Base-by-base conservation (phyloP, 1,140 invertebrate genomes). In the Ooceraea biroi region DNA sequence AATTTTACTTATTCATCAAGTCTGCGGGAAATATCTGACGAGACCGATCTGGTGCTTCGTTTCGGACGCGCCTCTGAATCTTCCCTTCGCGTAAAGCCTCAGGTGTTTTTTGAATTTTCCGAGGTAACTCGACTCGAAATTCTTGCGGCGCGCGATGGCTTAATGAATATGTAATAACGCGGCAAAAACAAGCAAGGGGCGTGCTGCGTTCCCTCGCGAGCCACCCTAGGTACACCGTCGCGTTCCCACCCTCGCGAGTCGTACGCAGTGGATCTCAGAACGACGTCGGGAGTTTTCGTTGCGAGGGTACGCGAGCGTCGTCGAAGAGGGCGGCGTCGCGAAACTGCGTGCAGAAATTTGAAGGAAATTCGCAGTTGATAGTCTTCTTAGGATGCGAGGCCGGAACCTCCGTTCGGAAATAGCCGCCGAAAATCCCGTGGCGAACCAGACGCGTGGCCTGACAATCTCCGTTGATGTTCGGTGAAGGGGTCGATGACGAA, bases 381-480 rank as follows among this genome's bases (percentile, higher is more conserved):
- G 36, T 7, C 36, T 36, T 36, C 36, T n/a, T n/a, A n/a, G n/a
- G n/a, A n/a, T n/a, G n/a, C n/a, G n/a, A n/a, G n/a, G n/a, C n/a
- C n/a, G n/a, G n/a, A n/a, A n/a, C n/a, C n/a, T n/a, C n/a, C n/a
- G n/a, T n/a, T n/a, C n/a, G n/a, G n/a, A 36, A 19, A 55, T 55
- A 73, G 27, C 41, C 12, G 30, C 44, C 80, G 80, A 55, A 82
- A 82, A 82, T 82, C 71, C 76, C 69, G 30, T 60, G 52, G 68
- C 50, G 60, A 82, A 74, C 55, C 66, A 82, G 78, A 82, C 48
- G 68, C 69, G n/a, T n/a, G 76, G 68, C 36, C 58, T 46, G 61
- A 66, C 68, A 85, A 85, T 85, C 66, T 73, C 60, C 80, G 69
- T 11, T 27, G 36, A 36, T 55, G 50, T 55, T 61, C 68, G 30